Conservation (phyloP, 2,797 vertebrate genomes). For the Chrysocyon brachyurus region DNA sequence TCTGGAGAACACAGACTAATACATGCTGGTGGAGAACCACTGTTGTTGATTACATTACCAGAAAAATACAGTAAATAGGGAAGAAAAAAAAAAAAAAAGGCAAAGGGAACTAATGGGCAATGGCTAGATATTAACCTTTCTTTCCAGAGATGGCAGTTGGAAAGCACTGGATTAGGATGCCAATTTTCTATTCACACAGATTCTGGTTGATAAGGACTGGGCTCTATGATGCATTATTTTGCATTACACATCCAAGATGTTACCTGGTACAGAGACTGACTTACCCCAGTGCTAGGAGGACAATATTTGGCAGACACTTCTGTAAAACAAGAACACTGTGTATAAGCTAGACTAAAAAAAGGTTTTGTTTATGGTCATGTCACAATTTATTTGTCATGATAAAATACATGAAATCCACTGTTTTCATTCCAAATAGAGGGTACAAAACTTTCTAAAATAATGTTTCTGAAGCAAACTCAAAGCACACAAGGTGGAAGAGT, state of each 20-base stretch:
- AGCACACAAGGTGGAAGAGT: constrained; percentile 46
- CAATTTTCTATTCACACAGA: constrained; percentile 34
- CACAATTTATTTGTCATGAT: constrained; percentile 60
- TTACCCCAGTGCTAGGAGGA: constrained; percentile 43
- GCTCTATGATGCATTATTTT: not conserved
- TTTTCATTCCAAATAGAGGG: constrained; percentile 69
- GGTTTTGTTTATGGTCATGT: constrained; percentile 8
- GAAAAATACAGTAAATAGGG: not conserved
- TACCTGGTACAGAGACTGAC: constrained; percentile 16
- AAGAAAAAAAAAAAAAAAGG: not conserved
- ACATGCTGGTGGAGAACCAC: not conserved
- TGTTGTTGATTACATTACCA: not conserved
- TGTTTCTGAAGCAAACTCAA: constrained; percentile 73
- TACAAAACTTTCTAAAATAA: constrained; percentile 76
- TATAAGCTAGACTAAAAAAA: constrained; percentile 34
- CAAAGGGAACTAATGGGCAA: constrained; percentile 48
- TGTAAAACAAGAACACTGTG: constrained; percentile 65
- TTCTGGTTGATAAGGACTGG: not conserved
- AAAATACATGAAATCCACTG: constrained; percentile 73
- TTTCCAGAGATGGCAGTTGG: not conserved
- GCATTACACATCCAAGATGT: constrained; percentile 10
- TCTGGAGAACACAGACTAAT: constrained; percentile 9
- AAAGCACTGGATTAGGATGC: not conserved
- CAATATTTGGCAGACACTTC: constrained; percentile 22
- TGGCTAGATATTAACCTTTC: not conserved